Conservation (phyloP, 2,113 vertebrate species). For the Uria aalge region DNA sequence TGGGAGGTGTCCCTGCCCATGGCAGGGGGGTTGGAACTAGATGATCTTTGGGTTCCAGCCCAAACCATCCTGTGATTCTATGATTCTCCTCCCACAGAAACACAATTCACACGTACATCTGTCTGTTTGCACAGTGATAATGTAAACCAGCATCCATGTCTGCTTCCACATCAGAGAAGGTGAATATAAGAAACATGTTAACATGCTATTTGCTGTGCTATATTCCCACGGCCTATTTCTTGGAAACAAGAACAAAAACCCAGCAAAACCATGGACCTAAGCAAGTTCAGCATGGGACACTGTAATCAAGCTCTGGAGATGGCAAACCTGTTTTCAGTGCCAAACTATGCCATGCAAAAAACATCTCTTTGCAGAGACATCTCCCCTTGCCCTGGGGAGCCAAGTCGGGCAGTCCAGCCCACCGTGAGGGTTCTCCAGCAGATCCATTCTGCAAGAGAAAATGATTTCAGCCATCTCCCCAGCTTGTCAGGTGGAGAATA, state of each 20-base stretch:
- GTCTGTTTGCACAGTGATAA: no score
- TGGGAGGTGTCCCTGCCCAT: no score
- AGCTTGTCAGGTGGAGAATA: background rate
- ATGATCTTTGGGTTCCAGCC: no score
- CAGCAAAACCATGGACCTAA: background rate
- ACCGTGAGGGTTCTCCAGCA: background rate
- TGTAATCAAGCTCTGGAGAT: background rate
- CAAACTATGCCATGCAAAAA: background rate
- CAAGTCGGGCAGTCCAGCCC: accelerated
- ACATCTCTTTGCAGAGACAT: background rate
- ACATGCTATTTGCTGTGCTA: background rate
- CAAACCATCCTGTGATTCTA: no score
- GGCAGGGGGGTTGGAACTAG: no score
- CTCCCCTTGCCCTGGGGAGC: background rate
- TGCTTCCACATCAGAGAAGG: background rate
- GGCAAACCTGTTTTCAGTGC: background rate
- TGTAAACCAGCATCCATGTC: background rate
- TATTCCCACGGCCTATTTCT: background rate
- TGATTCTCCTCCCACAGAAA: no score
- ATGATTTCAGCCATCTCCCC: background rate
- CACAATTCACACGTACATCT: no score
- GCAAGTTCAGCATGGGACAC: background rate
- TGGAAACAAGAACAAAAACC: background rate
- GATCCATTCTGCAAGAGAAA: background rate
- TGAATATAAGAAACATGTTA: background rate